Evolutionary conservation across 2,888 invertebrate genomes (phyloP).

Genomic region (Coecobrya sp.): DNA sequence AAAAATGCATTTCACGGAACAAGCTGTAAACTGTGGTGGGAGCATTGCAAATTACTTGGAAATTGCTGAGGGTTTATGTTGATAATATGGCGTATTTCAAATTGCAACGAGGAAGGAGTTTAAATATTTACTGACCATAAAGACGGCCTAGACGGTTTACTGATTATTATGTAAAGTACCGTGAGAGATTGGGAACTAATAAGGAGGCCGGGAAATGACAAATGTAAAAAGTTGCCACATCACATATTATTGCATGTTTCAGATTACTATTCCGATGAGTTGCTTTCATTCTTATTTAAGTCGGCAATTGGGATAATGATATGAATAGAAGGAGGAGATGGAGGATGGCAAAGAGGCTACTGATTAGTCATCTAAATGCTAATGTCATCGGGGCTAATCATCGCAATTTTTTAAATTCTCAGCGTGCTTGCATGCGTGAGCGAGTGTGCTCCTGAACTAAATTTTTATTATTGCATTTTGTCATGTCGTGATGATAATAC

Average conservation of each 20-base stretch:
- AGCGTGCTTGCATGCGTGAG: not conserved
- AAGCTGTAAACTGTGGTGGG: not conserved
- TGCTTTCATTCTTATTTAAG: conserved; percentile 53
- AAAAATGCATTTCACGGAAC: not conserved
- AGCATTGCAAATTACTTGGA: not conserved
- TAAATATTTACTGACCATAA: no score
- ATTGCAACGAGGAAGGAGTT: no score
- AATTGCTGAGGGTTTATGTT: no score
- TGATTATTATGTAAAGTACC: conserved; percentile 32
- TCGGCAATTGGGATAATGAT: conserved; percentile 58
- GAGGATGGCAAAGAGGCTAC: not conserved
- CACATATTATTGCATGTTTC: not conserved
- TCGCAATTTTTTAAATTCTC: not conserved
- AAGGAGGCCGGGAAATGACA: conserved; percentile 11
- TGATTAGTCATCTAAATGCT: conserved; percentile 8
- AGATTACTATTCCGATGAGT: not conserved
- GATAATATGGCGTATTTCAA: no score
- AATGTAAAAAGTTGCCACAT: not conserved
- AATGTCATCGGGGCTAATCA: conserved; percentile 43
- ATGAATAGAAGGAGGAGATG: not conserved
- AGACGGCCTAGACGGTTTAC: not conserved
- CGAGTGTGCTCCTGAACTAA: conserved; percentile 29
- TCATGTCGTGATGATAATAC: not conserved
- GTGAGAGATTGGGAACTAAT: not conserved
- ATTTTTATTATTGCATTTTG: not conserved